Base-by-base conservation (phyloP, 1,140 invertebrate species). In the Goniozus legneri region DNA sequence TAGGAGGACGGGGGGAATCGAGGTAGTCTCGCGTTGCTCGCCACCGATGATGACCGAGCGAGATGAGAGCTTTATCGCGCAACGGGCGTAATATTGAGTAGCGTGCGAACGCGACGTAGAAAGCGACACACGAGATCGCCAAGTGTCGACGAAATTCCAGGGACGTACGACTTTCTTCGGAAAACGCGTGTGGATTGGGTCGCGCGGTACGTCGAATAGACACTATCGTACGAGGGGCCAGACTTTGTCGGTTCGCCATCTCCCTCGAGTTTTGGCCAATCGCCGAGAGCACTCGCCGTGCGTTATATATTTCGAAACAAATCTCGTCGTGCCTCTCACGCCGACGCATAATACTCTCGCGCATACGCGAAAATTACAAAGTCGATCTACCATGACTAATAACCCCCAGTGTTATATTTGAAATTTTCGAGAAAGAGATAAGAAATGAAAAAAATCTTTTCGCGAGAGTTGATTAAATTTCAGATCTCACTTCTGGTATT, bases 81-180 rank as follows among this genome's bases (percentile, higher is more conserved):
- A 44, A 4, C 24, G 24, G 10, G 24, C 4, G 62, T 59, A 55
- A n/a, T 73, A 75, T 75, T 69, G 73, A 76, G 71, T 73, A 76
- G 67, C 74, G 74, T 76, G 74, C 47, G 74, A 75, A 60, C 63
- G n/a, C n/a, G 53, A 20, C 18, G 20, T 54, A 55, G 56, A 58
- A 60, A 60, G 48, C 41, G 57, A 58, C 32, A 55, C 57, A 38
- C 45, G 49, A n/a, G n/a, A n/a, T 39, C 65, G 62, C 64, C 67
- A 56, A 43, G 55, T 54, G 37, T n/a, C 51, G 62, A 62, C 58
- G 53, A 64, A 69, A 73, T 69, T 67, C 59, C 55, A 50, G 45
- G 36, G 54, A 52, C 35, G 40, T 37, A 44, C 47, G 40, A 34
- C 24, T 38, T 55, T 52, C n/a, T n/a, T n/a, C n/a, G n/a, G n/a